Percentiles rank a stretch among this genome's conserved stretches.
These are phyloP conservation scores for Cynoglossus semilaevis DNA, from an alignment of 2,113 vertebrate species.

Conservation along the genomic window DNA sequence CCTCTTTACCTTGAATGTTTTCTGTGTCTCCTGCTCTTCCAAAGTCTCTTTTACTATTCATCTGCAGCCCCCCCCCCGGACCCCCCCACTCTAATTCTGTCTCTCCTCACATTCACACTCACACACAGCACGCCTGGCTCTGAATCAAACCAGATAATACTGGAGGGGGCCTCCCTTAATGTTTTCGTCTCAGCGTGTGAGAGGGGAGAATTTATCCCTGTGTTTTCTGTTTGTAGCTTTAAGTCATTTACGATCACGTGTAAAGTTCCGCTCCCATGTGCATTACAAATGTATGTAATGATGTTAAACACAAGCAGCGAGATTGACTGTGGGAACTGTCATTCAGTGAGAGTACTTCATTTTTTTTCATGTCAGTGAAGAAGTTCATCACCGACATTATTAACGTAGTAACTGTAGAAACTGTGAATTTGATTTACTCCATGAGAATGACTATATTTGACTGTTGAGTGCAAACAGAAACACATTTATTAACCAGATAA, in stretches of 20 bases:
- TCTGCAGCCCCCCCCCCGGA: constrained; percentile 1
- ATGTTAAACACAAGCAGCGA: constrained; percentile 37
- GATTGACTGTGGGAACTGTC: constrained; percentile 51
- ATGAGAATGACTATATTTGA: neutral
- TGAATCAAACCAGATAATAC: constrained; percentile 50
- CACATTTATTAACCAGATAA: too few species aligned
- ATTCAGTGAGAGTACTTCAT: constrained; percentile 8
- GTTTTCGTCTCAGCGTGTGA: constrained; percentile 44
- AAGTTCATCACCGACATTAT: constrained; percentile 32
- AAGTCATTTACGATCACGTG: constrained; percentile 27
- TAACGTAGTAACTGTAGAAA: constrained; percentile 28
- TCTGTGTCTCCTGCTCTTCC: constrained; percentile 28
- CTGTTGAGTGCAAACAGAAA: too few species aligned
- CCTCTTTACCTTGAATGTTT: constrained; percentile 22
- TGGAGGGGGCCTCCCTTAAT: constrained; percentile 28
- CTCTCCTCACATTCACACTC: constrained; percentile 18
- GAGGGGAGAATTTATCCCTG: constrained; percentile 35
- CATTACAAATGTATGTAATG: constrained; percentile 45
- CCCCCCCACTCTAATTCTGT: constrained; percentile 9
- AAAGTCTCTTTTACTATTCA: constrained; percentile 28
- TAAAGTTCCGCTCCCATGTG: constrained; percentile 43
- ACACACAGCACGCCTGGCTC: constrained; percentile 29
- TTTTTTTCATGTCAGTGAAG: constrained; percentile 26
- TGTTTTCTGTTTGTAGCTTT: constrained; percentile 43
- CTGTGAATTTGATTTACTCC: constrained; percentile 25